A percentile compares a stretch with the other conserved stretches of the same genome.
These are phyloP conservation scores for Graphium colonna DNA, from an alignment of 2,888 invertebrate species.

Conservation along the genomic window DNA sequence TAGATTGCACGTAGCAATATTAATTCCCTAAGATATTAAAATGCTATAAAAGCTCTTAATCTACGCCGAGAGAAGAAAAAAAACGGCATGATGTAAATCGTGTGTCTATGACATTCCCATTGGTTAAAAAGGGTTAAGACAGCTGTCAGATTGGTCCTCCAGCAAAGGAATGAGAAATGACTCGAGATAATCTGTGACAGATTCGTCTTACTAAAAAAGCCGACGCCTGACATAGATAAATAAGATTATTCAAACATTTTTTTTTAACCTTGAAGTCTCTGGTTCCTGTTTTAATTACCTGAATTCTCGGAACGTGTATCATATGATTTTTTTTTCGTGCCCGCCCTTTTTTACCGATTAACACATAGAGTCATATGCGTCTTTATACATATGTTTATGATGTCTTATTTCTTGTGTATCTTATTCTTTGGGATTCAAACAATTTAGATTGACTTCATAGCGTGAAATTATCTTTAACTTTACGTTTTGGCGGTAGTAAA, in stretches of 20 bases:
- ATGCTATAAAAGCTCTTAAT: slow-evolving; percentile 22
- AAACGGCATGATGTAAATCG: slow-evolving; percentile 58
- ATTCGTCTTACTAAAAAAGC: slow-evolving; percentile 75
- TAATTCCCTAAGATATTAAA: slow-evolving; percentile 22
- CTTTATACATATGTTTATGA: background rate
- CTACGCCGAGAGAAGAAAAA: slow-evolving; percentile 38
- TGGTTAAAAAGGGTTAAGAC: slow-evolving; percentile 79
- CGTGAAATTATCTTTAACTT: background rate
- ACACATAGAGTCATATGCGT: background rate
- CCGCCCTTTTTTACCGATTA: slow-evolving; percentile 1
- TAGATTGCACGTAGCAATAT: slow-evolving; percentile 22
- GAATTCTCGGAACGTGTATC: slow-evolving; percentile 74
- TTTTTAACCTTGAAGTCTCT: slow-evolving; percentile 57
- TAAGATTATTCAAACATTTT: slow-evolving; percentile 65
- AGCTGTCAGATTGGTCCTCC: slow-evolving; percentile 73
- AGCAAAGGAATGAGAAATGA: slow-evolving; percentile 73
- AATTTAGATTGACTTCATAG: background rate
- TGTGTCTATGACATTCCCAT: slow-evolving; percentile 72
- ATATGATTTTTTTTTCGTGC: slow-evolving; percentile 28
- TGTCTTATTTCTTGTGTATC: background rate
- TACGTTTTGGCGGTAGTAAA: background rate
- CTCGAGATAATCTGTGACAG: slow-evolving; percentile 76
- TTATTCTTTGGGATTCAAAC: background rate
- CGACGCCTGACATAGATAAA: slow-evolving; percentile 74
- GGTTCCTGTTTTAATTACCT: slow-evolving; percentile 74